Evolutionary conservation across 2,888 invertebrate genomes (phyloP).

Genomic region (Xestia ashworthii): DNA sequence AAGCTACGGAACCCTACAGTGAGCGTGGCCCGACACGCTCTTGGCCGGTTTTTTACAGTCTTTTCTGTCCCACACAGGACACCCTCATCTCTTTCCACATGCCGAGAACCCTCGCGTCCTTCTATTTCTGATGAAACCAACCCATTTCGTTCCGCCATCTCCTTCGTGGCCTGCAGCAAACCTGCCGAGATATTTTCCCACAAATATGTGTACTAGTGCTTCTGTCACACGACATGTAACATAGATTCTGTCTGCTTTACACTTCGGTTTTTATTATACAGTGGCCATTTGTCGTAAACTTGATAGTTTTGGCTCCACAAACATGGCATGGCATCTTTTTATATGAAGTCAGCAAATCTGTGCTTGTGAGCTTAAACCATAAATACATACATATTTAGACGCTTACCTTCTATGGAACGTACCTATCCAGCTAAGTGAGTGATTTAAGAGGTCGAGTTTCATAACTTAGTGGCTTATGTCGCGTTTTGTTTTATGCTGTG

Average conservation of each 20-base stretch:
- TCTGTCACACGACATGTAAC: neutral
- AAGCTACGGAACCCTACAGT: too few relatives aligned
- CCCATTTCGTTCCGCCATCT: too few relatives aligned
- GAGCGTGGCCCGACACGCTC: too few relatives aligned
- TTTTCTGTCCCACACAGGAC: neutral
- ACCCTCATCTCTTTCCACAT: neutral
- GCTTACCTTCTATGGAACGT: constrained; percentile 44
- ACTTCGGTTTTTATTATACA: neutral
- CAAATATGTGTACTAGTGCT: too few relatives aligned
- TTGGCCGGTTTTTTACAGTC: too few relatives aligned
- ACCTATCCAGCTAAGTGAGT: constrained; percentile 30
- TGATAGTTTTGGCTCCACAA: constrained; percentile 33
- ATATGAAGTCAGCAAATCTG: constrained; percentile 61
- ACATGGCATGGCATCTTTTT: constrained; percentile 57
- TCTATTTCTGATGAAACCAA: neutral
- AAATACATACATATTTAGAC: constrained; percentile 36
- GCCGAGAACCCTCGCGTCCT: neutral
- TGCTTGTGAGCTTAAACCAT: constrained; percentile 37
- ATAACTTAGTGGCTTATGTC: constrained; percentile 44
- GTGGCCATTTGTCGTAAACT: neutral
- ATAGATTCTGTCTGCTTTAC: neutral
- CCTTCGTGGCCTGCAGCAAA: neutral
- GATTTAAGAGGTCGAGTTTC: constrained; percentile 57
- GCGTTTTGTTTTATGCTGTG: constrained; percentile 39
- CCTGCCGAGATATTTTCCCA: neutral